These are phyloP conservation scores for Aquatica leii DNA, from an alignment of 2,888 invertebrate species.

Conservation along the genomic window DNA sequence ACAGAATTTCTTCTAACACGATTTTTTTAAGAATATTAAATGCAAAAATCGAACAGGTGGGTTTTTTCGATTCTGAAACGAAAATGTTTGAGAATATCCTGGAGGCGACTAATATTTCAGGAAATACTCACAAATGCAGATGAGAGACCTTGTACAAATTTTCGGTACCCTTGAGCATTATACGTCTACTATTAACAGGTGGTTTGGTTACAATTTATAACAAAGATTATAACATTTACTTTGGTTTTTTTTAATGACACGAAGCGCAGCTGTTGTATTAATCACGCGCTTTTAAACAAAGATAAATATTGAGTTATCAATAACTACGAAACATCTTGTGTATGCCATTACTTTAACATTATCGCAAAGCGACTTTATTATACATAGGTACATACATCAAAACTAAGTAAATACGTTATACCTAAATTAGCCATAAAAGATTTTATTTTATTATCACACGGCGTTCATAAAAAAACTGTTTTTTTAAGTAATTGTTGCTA, in stretches of 20 bases:
- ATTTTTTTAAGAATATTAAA: background rate
- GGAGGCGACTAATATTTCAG: constrained; percentile 1
- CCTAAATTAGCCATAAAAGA: too few relatives aligned
- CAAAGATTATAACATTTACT: background rate
- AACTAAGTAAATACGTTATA: too few relatives aligned
- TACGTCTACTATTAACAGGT: constrained; percentile 6
- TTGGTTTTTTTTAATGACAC: background rate
- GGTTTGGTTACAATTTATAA: constrained; percentile 4
- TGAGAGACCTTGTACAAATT: constrained; percentile 4
- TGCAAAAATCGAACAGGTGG: background rate
- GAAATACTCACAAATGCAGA: constrained; percentile 9
- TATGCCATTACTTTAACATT: too few relatives aligned
- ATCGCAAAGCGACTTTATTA: too few relatives aligned
- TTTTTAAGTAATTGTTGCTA: too few relatives aligned
- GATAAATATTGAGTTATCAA: background rate
- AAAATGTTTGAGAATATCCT: background rate
- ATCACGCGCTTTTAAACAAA: background rate
- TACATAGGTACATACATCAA: too few relatives aligned
- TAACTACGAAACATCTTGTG: background rate
- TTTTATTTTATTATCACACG: too few relatives aligned
- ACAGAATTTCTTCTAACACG: constrained; percentile 22
- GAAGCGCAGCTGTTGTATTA: background rate
- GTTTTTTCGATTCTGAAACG: background rate
- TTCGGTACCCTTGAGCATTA: constrained; percentile 2
- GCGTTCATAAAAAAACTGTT: too few relatives aligned